Evolutionary conservation across 2,888 invertebrate species (phyloP).

Genomic region (Amphipoea oculea): DNA sequence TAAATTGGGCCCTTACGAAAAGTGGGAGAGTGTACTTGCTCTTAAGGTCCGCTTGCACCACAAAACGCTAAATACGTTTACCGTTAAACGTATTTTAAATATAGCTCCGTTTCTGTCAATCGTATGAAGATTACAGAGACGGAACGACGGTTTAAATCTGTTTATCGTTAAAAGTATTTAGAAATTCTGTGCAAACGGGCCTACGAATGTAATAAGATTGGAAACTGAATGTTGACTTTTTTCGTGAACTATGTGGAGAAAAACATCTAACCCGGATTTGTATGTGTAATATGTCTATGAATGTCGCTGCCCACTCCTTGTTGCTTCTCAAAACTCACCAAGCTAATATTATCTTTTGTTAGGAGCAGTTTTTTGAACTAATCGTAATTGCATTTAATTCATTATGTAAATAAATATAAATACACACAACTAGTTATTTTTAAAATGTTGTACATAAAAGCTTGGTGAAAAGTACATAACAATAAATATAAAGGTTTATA

Average conservation of each 20-base stretch:
- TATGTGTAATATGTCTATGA: neutral
- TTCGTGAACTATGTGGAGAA: slow-evolving; percentile 25
- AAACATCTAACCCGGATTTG: slow-evolving; percentile 20
- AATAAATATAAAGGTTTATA: slow-evolving; percentile 82
- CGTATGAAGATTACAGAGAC: neutral
- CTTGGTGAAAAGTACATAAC: slow-evolving; percentile 81
- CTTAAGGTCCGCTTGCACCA: neutral
- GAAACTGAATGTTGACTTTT: slow-evolving; percentile 32
- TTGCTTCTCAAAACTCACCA: slow-evolving; percentile 62
- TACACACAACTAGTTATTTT: slow-evolving; percentile 67
- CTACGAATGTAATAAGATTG: slow-evolving; percentile 32
- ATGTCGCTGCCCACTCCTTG: slow-evolving; percentile 27
- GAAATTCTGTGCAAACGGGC: neutral
- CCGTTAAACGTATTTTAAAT: neutral
- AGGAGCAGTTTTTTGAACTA: slow-evolving; percentile 62
- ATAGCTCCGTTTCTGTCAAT: neutral
- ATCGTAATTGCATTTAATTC: slow-evolving; percentile 78
- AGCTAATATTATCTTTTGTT: slow-evolving; percentile 53
- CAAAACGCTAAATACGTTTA: neutral
- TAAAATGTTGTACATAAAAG: slow-evolving; percentile 79
- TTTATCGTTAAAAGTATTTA: neutral
- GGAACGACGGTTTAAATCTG: neutral
- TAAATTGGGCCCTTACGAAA: slow-evolving; percentile 15
- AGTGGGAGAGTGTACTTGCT: slow-evolving; percentile 33
- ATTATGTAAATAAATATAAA: slow-evolving; percentile 74